Evolutionary conservation across 2,888 invertebrate species (phyloP).

Genomic region (Cyclophora albipunctata): DNA sequence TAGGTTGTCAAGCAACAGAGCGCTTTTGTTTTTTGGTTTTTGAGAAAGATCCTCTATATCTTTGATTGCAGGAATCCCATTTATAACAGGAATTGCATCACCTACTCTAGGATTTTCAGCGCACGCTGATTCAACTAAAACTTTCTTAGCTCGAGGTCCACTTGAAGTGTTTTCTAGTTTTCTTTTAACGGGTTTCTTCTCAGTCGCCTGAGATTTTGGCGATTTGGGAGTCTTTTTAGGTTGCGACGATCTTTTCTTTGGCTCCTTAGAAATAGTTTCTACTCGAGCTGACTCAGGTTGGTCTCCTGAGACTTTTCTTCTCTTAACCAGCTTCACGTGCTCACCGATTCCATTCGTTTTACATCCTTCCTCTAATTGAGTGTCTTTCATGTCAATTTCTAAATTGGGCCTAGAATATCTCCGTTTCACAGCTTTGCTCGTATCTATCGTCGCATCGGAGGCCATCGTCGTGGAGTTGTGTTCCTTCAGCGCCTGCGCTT

Average conservation of each 20-base stretch:
- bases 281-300: constrained; percentile 39
- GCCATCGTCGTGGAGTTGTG: constrained; percentile 36
- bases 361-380: constrained; percentile 59
- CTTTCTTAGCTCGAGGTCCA: constrained; percentile 46
- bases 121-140: constrained; percentile 36
- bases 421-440: constrained; percentile 55
- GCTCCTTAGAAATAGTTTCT: constrained; percentile 48
- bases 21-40: constrained; percentile 66
- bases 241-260: constrained; percentile 46
- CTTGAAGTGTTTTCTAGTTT: constrained; percentile 44
- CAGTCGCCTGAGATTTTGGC: constrained; percentile 27
- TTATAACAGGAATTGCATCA: constrained; percentile 8
- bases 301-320: constrained; percentile 69
- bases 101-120: constrained; percentile 40
- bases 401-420: constrained; percentile 64
- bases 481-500: constrained; percentile 62
- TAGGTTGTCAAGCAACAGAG: constrained; percentile 70
- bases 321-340: constrained; percentile 69
- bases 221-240: constrained; percentile 43
- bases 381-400: constrained; percentile 68
- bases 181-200: constrained; percentile 63
- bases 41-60: constrained; percentile 32
- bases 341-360: constrained; percentile 71
- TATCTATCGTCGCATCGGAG: constrained; percentile 39
- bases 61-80: constrained; percentile 28